These are phyloP conservation scores for Parnassius apollo DNA, from an alignment of 2,888 invertebrate species.

Conservation along the genomic window DNA sequence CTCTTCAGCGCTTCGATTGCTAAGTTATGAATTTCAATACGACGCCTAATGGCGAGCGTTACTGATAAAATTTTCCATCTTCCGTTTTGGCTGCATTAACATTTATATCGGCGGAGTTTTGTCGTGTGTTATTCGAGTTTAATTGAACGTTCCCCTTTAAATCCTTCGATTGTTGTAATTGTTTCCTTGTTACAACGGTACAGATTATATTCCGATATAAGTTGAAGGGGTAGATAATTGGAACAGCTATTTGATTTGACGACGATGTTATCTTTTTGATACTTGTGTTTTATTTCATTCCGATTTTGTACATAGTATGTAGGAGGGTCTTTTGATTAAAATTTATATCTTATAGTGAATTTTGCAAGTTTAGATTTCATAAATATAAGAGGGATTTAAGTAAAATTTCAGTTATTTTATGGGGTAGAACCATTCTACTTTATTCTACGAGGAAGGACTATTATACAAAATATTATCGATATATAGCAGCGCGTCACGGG, in stretches of 20 bases:
- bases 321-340: too few species aligned
- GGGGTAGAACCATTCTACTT: too few species aligned
- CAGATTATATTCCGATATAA: constrained; percentile 1
- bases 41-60: constrained; percentile 39
- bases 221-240: not conserved
- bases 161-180: constrained; percentile 20
- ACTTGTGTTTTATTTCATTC: not conserved
- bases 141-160: constrained; percentile 14
- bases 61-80: constrained; percentile 19
- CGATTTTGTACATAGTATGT: too few species aligned
- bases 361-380: too few species aligned
- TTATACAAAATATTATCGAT: too few species aligned
- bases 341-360: too few species aligned
- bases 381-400: too few species aligned
- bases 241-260: constrained; percentile 3
- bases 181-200: constrained; percentile 17
- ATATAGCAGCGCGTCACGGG: too few species aligned
- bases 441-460: too few species aligned
- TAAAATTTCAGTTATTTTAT: too few species aligned
- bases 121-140: constrained; percentile 15
- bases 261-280: not conserved
- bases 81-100: constrained; percentile 17
- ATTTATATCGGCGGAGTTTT: constrained; percentile 26
- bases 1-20: constrained; percentile 40
- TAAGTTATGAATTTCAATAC: constrained; percentile 61